A percentile compares a stretch with the other conserved stretches of the same genome.
These are phyloP conservation scores for Drosophila persimilis DNA, from an alignment of 1,140 invertebrate species.

Conservation along the genomic window DNA sequence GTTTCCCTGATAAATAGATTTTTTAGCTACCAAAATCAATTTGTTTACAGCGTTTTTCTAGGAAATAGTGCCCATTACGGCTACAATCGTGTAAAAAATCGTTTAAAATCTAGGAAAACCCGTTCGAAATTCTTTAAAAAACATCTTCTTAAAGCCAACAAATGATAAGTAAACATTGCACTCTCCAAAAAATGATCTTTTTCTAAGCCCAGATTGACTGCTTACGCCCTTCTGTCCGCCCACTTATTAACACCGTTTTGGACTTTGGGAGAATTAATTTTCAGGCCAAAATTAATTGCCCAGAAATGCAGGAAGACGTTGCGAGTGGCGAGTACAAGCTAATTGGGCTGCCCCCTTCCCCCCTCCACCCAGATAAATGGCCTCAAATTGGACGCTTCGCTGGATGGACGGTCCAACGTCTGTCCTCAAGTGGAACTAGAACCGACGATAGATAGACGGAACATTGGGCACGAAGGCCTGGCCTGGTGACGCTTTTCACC, in stretches of 20 bases:
- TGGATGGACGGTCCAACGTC: constrained; percentile 15
- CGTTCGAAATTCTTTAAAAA: too few species aligned
- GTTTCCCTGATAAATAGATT: too few species aligned
- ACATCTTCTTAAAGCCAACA: too few species aligned
- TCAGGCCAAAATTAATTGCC: constrained; percentile 36
- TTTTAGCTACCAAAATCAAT: too few species aligned
- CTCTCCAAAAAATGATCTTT: too few species aligned
- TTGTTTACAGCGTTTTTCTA: too few species aligned
- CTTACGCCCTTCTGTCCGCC: constrained; percentile 5
- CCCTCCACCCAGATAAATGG: constrained; percentile 28
- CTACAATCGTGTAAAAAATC: too few species aligned
- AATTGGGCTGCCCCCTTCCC: constrained; percentile 38
- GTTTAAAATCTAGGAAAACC: too few species aligned
- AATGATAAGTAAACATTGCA: too few species aligned
- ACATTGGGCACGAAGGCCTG: constrained; percentile 11
- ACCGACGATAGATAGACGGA: constrained; percentile 18
- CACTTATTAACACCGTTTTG: constrained; percentile 28
- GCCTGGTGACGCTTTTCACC: constrained; percentile 58
- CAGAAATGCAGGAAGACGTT: constrained; percentile 24
- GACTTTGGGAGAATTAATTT: not conserved
- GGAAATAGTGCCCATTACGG: too few species aligned
- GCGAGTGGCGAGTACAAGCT: constrained; percentile 37
- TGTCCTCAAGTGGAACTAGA: constrained; percentile 24
- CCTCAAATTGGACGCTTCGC: constrained; percentile 54
- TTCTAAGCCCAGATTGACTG: not conserved